Percentiles rank a stretch among this genome's conserved stretches.
Evolutionary conservation across 2,797 vertebrate genomes (phyloP).

Genomic region (Oophaga sylvatica): DNA sequence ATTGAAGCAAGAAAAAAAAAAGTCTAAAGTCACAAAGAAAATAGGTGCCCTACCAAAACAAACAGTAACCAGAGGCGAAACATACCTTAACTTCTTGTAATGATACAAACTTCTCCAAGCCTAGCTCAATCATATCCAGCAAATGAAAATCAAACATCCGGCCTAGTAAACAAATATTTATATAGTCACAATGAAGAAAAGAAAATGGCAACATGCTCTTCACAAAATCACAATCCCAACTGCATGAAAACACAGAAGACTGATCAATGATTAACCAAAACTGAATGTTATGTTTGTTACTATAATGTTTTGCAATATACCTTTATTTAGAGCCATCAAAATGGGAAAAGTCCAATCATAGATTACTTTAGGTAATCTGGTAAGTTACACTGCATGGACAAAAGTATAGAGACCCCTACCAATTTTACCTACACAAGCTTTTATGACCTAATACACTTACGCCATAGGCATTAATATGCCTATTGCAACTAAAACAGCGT

Average conservation of each 20-base stretch:
- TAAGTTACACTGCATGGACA: too few relatives aligned
- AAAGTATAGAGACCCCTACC: too few relatives aligned
- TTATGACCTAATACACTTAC: too few relatives aligned
- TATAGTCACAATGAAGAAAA: not conserved
- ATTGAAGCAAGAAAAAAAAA: not conserved
- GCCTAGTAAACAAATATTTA: slow-evolving; percentile 73
- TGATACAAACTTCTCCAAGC: slow-evolving; percentile 87
- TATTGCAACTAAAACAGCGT: too few relatives aligned
- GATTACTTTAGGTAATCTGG: too few relatives aligned
- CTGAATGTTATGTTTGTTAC: too few relatives aligned
- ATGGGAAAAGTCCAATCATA: too few relatives aligned
- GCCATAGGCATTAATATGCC: too few relatives aligned
- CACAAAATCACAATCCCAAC: not conserved
- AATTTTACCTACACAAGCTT: too few relatives aligned
- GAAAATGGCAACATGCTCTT: not conserved
- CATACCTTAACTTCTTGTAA: slow-evolving; percentile 90
- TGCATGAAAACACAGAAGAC: not conserved
- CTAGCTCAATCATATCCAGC: slow-evolving; percentile 95
- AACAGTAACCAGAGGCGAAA: not conserved
- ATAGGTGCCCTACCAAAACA: slow-evolving; percentile 18
- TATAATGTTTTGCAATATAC: too few relatives aligned
- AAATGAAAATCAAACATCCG: slow-evolving; percentile 96
- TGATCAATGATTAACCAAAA: not conserved
- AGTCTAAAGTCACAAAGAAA: not conserved
- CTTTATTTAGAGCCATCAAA: too few relatives aligned